Conservation (phyloP, 2,888 invertebrate species). For the Pandemis heparana region DNA sequence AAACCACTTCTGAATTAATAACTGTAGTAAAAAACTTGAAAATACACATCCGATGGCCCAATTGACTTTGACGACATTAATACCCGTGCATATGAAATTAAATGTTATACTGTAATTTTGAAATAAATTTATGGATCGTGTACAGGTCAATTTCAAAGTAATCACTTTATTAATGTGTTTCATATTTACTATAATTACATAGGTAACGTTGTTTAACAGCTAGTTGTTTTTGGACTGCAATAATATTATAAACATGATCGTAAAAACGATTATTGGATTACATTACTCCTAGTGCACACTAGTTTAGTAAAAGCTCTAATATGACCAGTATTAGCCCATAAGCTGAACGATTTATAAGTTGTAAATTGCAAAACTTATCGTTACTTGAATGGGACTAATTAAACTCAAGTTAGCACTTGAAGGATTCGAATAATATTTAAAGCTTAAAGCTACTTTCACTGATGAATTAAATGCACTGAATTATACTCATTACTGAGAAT, state of each 20-base stretch:
- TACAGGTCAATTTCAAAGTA: background rate
- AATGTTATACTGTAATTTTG: background rate
- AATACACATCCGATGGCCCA: slow-evolving; percentile 20
- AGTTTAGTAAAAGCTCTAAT: background rate
- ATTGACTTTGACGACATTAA: slow-evolving; percentile 1
- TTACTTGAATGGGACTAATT: background rate
- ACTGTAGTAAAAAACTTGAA: background rate
- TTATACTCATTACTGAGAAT: no score
- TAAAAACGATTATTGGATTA: background rate
- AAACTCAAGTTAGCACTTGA: background rate
- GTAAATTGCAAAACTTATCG: no score
- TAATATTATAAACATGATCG: background rate
- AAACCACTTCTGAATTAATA: slow-evolving; percentile 13
- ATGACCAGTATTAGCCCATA: background rate
- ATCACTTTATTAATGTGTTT: slow-evolving; percentile 5
- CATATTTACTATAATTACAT: background rate
- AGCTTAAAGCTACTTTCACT: no score
- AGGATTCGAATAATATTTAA: background rate
- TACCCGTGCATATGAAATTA: background rate
- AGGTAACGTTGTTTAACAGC: background rate
- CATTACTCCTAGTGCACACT: background rate
- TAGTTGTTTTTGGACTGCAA: background rate
- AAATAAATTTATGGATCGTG: background rate
- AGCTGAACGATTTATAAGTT: background rate
- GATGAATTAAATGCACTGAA: no score